Base-by-base conservation (phyloP, 30 jellyfish, hydroid and myxozoan genomes). In the Aurelia coerulea region DNA sequence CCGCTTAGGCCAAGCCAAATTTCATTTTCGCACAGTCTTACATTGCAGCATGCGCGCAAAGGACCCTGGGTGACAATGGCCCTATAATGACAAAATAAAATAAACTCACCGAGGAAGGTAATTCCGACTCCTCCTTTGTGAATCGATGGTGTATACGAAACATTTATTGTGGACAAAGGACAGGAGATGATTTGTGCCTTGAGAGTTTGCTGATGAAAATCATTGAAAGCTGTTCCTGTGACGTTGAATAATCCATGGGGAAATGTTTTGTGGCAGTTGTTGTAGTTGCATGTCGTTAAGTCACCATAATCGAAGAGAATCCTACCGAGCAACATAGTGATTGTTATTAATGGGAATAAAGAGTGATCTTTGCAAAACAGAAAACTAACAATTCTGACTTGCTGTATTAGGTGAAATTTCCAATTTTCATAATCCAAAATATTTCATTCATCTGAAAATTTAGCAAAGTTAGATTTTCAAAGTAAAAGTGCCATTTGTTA, bases 51-150 rank as follows among this genome's bases (percentile, higher is more conserved):
- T 39, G 6, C 51, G 10, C 51, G 6, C 51, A 39, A 39, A 39
- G 51, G 9, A 39, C 51, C 6, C 51, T 39, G 51, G 51, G 51
- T 39, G 51, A 39, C 51, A 39, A 39, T 1, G 51, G 51, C 8
- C 1, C 51, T 39, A 3, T 2, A 67, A 11, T 16, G 17, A 14
- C 23, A 1, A 67, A 32, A 19, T 8, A 17, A 67, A 19, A 9
- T 1, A 51, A 42, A 59, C 62, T 76, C 33, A 68, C 91, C 84
- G 17, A 53, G 39, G 18, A 17, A 81, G 42, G 53, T 17, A 19
- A 81, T 34, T 67, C 91, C 91, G 12, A 81, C 37, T 54, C 91
- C 91, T 66, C 91, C 84, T n/a, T 41, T 51, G 29, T 81, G 81
- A 13, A 68, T 39, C 3, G 68, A 41, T 10, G 91, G 91, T 5